phyloP scores from a whole-genome alignment of 2,797 vertebrate genomes.

The Schizopygopsis pylzovi region DNA sequence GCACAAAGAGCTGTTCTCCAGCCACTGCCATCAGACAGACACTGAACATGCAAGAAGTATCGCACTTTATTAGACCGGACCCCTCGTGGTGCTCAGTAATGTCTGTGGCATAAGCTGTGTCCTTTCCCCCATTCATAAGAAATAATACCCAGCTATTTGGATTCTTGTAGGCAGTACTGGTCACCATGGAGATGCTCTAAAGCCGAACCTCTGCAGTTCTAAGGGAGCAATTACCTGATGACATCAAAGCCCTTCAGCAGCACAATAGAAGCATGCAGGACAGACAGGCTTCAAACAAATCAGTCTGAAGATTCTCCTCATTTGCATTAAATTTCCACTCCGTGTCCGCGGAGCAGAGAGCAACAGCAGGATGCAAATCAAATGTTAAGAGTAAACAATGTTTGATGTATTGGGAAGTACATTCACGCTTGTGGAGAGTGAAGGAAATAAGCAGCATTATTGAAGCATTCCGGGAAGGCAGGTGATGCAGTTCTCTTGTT shows the following conservation, averaged over 20 bases:
- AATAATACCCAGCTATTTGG: constrained; percentile 51
- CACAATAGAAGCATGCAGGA: constrained; percentile 41
- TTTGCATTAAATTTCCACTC: constrained; percentile 49
- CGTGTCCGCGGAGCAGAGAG: constrained; percentile 2
- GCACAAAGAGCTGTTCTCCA: constrained; percentile 11
- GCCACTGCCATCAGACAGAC: neutral
- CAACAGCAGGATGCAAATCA: constrained; percentile 36
- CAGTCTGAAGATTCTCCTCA: constrained; percentile 51
- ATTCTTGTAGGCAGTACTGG: constrained; percentile 36
- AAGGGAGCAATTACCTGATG: constrained; percentile 82
- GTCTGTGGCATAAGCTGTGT: constrained; percentile 34
- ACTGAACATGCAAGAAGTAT: neutral
- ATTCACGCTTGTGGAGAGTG: neutral
- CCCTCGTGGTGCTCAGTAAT: constrained; percentile 24
- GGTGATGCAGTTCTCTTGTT: neutral
- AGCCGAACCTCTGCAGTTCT: constrained; percentile 44
- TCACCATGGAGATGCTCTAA: constrained; percentile 56
- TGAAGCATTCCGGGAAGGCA: constrained; percentile 17
- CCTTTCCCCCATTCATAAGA: constrained; percentile 31
- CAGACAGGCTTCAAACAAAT: constrained; percentile 54
- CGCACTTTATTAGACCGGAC: constrained; percentile 2
- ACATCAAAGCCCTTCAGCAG: constrained; percentile 75
- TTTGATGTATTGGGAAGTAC: constrained; percentile 33
- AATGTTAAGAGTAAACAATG: constrained; percentile 46
- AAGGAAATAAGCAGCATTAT: constrained; percentile 1